Percentiles rank a stretch among this genome's conserved stretches.
Evolutionary conservation across 1,140 invertebrate species (phyloP).

Genomic region (Mycetomoellerius zeteki): DNA sequence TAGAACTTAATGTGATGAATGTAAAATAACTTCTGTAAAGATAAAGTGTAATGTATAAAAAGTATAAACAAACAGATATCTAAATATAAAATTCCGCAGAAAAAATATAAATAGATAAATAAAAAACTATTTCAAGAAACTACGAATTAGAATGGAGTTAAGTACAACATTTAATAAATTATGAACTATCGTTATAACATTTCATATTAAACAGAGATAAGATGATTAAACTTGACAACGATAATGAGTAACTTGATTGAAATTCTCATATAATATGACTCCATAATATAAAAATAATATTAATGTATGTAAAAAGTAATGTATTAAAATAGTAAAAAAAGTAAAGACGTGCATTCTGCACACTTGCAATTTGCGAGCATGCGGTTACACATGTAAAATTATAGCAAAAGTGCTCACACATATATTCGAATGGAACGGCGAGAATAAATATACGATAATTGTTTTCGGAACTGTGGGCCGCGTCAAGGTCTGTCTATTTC

Average conservation of each 20-base stretch:
- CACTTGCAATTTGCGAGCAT: background rate
- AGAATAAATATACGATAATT: conserved; percentile 30
- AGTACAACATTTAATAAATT: background rate
- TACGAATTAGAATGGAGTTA: background rate
- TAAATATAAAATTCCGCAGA: background rate
- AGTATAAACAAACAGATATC: background rate
- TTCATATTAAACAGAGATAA: background rate
- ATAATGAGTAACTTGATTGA: background rate
- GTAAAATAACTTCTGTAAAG: background rate
- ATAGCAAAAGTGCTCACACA: background rate
- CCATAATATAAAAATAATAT: conserved; percentile 4
- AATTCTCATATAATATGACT: background rate
- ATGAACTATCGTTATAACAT: background rate
- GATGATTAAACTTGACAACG: background rate
- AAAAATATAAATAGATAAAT: conserved; percentile 23
- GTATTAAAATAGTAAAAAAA: background rate
- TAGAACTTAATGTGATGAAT: background rate
- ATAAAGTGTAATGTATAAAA: background rate
- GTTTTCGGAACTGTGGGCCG: background rate
- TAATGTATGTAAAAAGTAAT: background rate
- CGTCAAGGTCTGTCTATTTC: conserved; percentile 59
- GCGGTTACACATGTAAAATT: background rate
- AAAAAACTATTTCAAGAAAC: background rate
- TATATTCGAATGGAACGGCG: background rate
- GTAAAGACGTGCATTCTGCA: background rate